Percentiles rank a stretch among this genome's conserved stretches.
Evolutionary conservation across 2,888 invertebrate genomes (phyloP).

Genomic region (Andrena marginata): DNA sequence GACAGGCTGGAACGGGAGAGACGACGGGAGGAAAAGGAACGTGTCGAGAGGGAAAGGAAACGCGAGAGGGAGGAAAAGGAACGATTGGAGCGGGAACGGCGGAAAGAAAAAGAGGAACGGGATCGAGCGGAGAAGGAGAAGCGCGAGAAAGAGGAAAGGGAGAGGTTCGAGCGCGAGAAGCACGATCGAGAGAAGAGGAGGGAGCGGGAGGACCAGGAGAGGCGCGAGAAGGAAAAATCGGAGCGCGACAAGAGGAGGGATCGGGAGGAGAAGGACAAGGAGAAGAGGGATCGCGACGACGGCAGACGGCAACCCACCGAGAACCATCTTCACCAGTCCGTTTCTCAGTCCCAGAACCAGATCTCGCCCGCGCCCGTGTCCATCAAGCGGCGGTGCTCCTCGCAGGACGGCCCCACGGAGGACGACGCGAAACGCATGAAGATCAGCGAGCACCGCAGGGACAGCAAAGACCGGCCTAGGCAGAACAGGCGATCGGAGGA

Average conservation of each 20-base stretch:
- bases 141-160: slow-evolving; percentile 82
- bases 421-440: slow-evolving; percentile 88
- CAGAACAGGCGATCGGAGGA: slow-evolving; percentile 83
- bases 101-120: slow-evolving; percentile 82
- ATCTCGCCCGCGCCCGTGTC: slow-evolving; percentile 86
- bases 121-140: slow-evolving; percentile 78
- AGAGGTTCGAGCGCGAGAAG: slow-evolving; percentile 83
- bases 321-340: slow-evolving; percentile 78
- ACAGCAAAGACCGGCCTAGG: slow-evolving; percentile 89
- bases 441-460: slow-evolving; percentile 87
- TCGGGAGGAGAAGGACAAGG: slow-evolving; percentile 85
- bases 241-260: slow-evolving; percentile 84
- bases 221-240: slow-evolving; percentile 80
- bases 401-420: slow-evolving; percentile 89
- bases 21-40: slow-evolving; percentile 80
- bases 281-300: slow-evolving; percentile 83
- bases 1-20: slow-evolving; percentile 76
- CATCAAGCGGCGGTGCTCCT: slow-evolving; percentile 91
- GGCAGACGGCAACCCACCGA: slow-evolving; percentile 81
- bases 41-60: slow-evolving; percentile 84
- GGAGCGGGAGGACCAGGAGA: slow-evolving; percentile 84
- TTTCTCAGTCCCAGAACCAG: slow-evolving; percentile 72
- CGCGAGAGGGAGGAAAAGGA: slow-evolving; percentile 80
- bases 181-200: slow-evolving; percentile 80
- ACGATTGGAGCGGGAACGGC: slow-evolving; percentile 84